Evolutionary conservation across 2,113 vertebrate genomes (phyloP).

Genomic region (Vombatus ursinus): DNA sequence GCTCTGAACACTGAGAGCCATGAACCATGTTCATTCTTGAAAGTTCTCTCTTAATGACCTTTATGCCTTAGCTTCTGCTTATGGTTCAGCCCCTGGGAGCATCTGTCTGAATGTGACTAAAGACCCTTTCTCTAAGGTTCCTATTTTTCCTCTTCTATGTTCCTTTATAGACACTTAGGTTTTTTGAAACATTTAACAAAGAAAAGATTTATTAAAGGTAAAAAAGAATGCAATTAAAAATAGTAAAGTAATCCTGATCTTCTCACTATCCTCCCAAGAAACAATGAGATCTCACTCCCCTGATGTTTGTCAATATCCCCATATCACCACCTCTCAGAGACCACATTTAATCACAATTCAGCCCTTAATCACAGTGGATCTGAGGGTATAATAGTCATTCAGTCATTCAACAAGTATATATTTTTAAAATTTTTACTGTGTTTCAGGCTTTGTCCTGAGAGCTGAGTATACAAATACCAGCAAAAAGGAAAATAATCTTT

Average conservation of each 20-base stretch:
- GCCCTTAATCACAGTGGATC: background rate
- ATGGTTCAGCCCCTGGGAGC: background rate
- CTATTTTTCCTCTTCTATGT: background rate
- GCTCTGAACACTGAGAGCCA: background rate
- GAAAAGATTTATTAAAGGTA: background rate
- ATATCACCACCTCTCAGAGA: background rate
- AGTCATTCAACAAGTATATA: background rate
- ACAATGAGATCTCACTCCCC: background rate
- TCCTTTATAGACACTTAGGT: background rate
- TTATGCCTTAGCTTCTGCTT: background rate
- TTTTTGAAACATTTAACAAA: background rate
- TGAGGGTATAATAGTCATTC: background rate
- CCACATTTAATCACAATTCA: background rate
- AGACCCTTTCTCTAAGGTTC: background rate
- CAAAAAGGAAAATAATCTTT: background rate
- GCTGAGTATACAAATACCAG: background rate
- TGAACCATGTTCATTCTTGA: background rate
- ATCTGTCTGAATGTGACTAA: background rate
- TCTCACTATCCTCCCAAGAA: too few relatives aligned
- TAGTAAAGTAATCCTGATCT: too few relatives aligned
- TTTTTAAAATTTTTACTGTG: background rate
- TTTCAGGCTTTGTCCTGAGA: background rate
- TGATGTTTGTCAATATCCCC: background rate
- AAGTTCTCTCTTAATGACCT: background rate
- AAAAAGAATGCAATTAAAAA: too few relatives aligned